A percentile compares a stretch with the other conserved stretches of the same genome.
Conservation (phyloP, 2,797 vertebrate genomes). For the Mormyrops attenuatus region DNA sequence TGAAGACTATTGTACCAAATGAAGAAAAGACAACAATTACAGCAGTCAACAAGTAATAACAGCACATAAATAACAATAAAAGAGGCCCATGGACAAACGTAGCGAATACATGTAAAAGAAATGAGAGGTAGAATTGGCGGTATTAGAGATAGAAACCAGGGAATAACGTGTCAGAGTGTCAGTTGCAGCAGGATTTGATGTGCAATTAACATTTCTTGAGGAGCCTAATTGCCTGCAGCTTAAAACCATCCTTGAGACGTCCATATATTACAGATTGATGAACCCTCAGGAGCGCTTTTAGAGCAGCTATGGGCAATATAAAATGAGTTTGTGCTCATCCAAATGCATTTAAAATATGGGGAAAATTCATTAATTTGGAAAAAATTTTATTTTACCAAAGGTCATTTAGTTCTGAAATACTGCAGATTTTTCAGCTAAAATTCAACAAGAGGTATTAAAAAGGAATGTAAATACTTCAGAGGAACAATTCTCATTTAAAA, state of each 20-base stretch:
- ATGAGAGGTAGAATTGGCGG: background rate
- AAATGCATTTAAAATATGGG: background rate
- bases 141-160: background rate
- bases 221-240: background rate
- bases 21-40: background rate
- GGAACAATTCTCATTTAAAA: background rate
- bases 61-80: background rate
- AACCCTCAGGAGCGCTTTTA: background rate
- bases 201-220: background rate
- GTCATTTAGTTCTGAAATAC: slow-evolving; percentile 2
- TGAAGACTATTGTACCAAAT: background rate
- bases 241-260: background rate
- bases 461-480: background rate
- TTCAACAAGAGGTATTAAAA: background rate
- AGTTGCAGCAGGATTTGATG: background rate
- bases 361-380: background rate
- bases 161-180: background rate
- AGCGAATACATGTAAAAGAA: background rate
- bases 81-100: background rate
- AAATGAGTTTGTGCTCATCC: background rate
- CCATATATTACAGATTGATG: slow-evolving; percentile 1
- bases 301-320: background rate
- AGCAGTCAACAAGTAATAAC: background rate
- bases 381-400: background rate
- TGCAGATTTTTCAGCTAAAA: background rate